Conservation (phyloP, 2,888 invertebrate genomes). For the Lampropteryx suffumata region DNA sequence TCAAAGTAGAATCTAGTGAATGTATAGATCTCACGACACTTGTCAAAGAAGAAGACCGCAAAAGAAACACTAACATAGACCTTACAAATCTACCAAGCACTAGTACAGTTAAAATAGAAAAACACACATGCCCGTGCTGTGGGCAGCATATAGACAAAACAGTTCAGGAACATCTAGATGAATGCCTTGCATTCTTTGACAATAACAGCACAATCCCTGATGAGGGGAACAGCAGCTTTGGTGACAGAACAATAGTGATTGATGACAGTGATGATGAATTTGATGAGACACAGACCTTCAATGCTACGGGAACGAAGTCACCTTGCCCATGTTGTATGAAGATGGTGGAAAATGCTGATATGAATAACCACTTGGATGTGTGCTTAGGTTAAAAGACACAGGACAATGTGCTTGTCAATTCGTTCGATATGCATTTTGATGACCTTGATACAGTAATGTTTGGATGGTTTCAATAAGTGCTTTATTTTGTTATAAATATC, state of each 20-base stretch:
- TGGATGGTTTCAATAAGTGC: too few species aligned
- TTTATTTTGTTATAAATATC: too few species aligned
- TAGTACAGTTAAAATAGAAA: slow-evolving; percentile 36
- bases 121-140: slow-evolving; percentile 73
- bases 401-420: too few species aligned
- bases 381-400: slow-evolving; percentile 47
- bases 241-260: slow-evolving; percentile 50
- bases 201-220: slow-evolving; percentile 69
- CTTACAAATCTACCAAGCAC: slow-evolving; percentile 14
- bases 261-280: slow-evolving; percentile 61
- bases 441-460: too few species aligned
- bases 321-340: slow-evolving; percentile 85
- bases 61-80: slow-evolving; percentile 29
- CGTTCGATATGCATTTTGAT: too few species aligned
- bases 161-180: slow-evolving; percentile 74
- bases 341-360: slow-evolving; percentile 73
- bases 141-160: slow-evolving; percentile 51
- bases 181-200: slow-evolving; percentile 72
- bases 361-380: slow-evolving; percentile 84
- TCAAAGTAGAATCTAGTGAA: slow-evolving; percentile 1
- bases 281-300: slow-evolving; percentile 63
- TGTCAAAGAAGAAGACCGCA: slow-evolving; percentile 35
- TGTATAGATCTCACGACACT: slow-evolving; percentile 4
- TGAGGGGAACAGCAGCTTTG: slow-evolving; percentile 46
- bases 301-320: slow-evolving; percentile 70